Evolutionary conservation across 2,113 vertebrate genomes (phyloP).

Genomic region (Neoarius graeffei): DNA sequence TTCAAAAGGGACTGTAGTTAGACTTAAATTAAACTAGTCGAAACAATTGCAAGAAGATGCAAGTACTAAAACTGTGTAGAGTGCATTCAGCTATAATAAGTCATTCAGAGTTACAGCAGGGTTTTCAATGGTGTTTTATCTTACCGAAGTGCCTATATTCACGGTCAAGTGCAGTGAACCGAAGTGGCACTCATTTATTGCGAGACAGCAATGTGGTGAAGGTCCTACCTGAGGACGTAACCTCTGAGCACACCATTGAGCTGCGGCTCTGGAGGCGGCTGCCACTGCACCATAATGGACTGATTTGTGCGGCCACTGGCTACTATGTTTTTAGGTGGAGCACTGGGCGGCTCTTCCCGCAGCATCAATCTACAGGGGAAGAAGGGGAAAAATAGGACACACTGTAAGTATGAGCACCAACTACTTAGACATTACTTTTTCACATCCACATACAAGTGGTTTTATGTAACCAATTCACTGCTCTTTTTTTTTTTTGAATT

Average conservation of each 20-base stretch:
- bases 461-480: conserved; percentile 31
- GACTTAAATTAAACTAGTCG: not conserved
- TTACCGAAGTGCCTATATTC: not conserved
- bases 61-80: not conserved
- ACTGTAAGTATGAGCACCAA: not conserved
- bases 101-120: not conserved
- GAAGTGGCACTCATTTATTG: not conserved
- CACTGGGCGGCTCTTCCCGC: conserved; percentile 90
- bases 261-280: conserved; percentile 90
- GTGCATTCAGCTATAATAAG: not conserved
- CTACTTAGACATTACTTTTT: not conserved
- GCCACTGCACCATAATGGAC: conserved; percentile 99
- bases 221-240: conserved; percentile 85
- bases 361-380: conserved; percentile 81
- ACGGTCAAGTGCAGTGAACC: not conserved
- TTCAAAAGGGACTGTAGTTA: not conserved
- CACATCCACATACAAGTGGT: not conserved
- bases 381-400: not conserved
- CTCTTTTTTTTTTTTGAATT: conserved; percentile 3
- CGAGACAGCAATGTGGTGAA: not conserved
- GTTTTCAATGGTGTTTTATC: not conserved
- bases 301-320: conserved; percentile 95
- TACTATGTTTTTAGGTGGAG: conserved; percentile 93
- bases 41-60: not conserved
- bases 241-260: conserved; percentile 91